Conservation (phyloP, 2,888 invertebrate species). For the Tricholauxania praeusta region DNA sequence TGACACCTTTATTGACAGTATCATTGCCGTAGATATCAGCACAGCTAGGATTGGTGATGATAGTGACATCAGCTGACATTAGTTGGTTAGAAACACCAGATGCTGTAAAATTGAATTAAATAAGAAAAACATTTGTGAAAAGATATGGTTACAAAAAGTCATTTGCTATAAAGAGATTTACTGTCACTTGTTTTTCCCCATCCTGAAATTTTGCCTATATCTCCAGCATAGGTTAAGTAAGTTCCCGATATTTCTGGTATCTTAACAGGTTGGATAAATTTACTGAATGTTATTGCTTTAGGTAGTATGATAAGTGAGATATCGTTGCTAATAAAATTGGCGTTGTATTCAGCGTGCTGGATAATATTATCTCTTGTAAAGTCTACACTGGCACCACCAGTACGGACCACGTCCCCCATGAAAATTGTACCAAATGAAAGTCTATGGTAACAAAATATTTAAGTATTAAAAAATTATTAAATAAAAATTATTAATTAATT, state of each 20-base stretch:
- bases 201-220: slow-evolving; percentile 56
- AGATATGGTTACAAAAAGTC: too few species aligned
- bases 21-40: slow-evolving; percentile 49
- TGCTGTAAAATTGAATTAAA: background rate
- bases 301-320: slow-evolving; percentile 54
- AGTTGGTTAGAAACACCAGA: slow-evolving; percentile 49
- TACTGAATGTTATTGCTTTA: slow-evolving; percentile 50
- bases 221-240: slow-evolving; percentile 48
- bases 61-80: slow-evolving; percentile 54
- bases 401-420: too few species aligned
- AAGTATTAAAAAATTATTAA: background rate
- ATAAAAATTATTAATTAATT: too few species aligned
- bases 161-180: too few species aligned
- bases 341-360: slow-evolving; percentile 59
- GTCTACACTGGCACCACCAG: too few species aligned
- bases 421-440: too few species aligned
- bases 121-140: too few species aligned
- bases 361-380: slow-evolving; percentile 39
- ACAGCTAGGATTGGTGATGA: slow-evolving; percentile 60
- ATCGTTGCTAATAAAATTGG: slow-evolving; percentile 53
- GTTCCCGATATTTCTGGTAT: slow-evolving; percentile 47
- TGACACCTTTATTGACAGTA: slow-evolving; percentile 43
- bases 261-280: slow-evolving; percentile 38
- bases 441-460: background rate
- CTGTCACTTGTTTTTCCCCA: slow-evolving; percentile 46